These are phyloP conservation scores for Gobiocypris rarus DNA, from an alignment of 2,113 vertebrate species.

Conservation along the genomic window DNA sequence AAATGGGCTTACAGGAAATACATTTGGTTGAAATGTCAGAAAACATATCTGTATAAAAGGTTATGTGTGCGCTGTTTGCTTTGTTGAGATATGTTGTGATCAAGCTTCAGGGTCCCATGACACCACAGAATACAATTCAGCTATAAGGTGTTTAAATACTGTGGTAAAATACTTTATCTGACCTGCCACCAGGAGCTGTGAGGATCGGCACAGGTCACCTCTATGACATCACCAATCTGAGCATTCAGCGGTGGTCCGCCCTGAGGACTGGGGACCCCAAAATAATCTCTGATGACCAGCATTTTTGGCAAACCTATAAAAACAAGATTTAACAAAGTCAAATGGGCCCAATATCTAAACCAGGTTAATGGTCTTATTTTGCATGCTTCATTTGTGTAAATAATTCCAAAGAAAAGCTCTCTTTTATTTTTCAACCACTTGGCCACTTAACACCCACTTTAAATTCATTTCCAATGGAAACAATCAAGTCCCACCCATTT, in stretches of 20 bases:
- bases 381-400: neutral
- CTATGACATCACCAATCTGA: conserved; percentile 87
- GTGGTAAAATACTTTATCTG: conserved; percentile 38
- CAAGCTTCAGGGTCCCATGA: neutral
- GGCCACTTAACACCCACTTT: neutral
- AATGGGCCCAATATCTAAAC: neutral
- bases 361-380: neutral
- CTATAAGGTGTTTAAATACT: neutral
- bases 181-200: conserved; percentile 97
- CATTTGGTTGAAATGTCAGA: neutral
- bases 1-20: neutral
- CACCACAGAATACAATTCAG: neutral
- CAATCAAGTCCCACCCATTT: neutral
- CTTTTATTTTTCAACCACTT: neutral
- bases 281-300: conserved; percentile 88
- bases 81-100: neutral
- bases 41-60: neutral
- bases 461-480: neutral
- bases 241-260: conserved; percentile 82
- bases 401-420: neutral
- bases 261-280: conserved; percentile 80
- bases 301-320: conserved; percentile 88
- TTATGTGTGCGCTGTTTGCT: neutral
- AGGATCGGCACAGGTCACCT: conserved; percentile 87
- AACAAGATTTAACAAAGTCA: conserved; percentile 35